Conservation (phyloP, 2,797 vertebrate species). For the Potorous gilbertii region DNA sequence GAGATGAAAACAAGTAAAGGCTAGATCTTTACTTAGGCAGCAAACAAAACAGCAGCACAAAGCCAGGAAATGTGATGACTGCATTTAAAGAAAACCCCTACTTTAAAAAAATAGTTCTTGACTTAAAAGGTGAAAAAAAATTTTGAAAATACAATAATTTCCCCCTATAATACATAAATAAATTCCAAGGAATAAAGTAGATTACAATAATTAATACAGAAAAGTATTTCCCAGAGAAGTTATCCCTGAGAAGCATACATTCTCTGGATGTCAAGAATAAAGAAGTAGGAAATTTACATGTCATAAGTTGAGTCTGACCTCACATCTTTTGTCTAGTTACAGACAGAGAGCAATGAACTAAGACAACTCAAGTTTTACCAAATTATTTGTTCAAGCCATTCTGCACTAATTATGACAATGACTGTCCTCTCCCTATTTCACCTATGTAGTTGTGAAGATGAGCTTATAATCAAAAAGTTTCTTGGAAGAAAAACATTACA, state of each 20-base stretch:
- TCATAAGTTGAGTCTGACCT: conserved; percentile 19
- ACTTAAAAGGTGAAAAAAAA: neutral
- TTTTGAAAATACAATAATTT: neutral
- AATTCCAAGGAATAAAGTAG: conserved; percentile 51
- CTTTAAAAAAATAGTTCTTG: neutral
- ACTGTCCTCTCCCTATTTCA: conserved; percentile 37
- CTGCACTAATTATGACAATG: neutral
- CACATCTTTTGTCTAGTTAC: conserved; percentile 38
- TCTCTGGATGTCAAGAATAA: conserved; percentile 49
- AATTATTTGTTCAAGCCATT: neutral
- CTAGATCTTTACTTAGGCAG: conserved; percentile 1
- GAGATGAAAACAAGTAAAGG: neutral
- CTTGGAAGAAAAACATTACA: neutral
- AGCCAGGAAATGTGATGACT: neutral
- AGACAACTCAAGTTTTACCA: conserved; percentile 49
- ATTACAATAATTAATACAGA: conserved; percentile 53
- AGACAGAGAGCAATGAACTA: conserved; percentile 31
- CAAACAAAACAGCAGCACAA: neutral
- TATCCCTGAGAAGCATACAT: conserved; percentile 46
- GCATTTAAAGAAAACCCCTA: neutral
- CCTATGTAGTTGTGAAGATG: conserved; percentile 15
- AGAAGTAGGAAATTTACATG: conserved; percentile 10
- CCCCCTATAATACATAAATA: neutral
- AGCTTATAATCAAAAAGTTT: conserved; percentile 11
- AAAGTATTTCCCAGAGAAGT: neutral